Evolutionary conservation across 2,113 vertebrate genomes (phyloP).

Genomic region (Microcebus ravelobensis): DNA sequence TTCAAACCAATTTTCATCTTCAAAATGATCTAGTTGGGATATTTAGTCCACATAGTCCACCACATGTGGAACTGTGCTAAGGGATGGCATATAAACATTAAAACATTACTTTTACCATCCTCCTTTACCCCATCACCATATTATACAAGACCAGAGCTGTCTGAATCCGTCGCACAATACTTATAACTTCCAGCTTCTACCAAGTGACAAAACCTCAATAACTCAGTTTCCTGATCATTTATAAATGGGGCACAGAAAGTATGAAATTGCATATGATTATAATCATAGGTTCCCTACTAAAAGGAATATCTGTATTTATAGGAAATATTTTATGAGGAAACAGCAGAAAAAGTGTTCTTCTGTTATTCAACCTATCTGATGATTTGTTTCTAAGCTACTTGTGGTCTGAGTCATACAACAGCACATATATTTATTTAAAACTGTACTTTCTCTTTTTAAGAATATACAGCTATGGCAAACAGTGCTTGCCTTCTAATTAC

Average conservation of each 20-base stretch:
- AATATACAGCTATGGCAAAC: background rate
- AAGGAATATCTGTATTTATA: background rate
- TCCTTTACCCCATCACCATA: background rate
- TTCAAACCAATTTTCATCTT: constrained; percentile 35
- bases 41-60: background rate
- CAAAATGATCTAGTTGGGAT: background rate
- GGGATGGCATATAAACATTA: background rate
- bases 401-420: background rate
- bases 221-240: constrained; percentile 53
- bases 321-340: constrained; percentile 37
- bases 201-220: constrained; percentile 25
- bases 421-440: background rate
- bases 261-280: background rate
- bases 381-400: constrained; percentile 1
- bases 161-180: background rate
- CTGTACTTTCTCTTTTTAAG: constrained; percentile 36
- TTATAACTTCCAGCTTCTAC: constrained; percentile 11
- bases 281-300: constrained; percentile 12
- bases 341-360: background rate
- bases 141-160: constrained; percentile 20
- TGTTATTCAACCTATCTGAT: background rate
- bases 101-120: constrained; percentile 2
- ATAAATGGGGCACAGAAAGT: constrained; percentile 22
- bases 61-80: background rate
- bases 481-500: constrained; percentile 27